Conservation (phyloP, 2,888 invertebrate genomes). For the Drosophila quinaria region DNA sequence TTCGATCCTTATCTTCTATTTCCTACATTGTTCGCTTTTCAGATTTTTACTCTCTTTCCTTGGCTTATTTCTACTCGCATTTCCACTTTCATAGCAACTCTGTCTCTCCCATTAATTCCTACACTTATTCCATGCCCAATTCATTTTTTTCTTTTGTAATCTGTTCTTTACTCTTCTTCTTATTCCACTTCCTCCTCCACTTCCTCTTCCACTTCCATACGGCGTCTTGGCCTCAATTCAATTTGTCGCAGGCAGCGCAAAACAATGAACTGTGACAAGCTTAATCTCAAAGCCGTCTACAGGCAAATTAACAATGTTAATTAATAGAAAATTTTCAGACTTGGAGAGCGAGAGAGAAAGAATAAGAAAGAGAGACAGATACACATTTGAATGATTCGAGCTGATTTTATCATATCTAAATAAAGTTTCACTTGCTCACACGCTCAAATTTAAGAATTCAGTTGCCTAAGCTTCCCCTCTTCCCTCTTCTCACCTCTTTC, state of each 20-base stretch:
- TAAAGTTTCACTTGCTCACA: conserved; percentile 71
- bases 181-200: not conserved
- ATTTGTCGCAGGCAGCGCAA: conserved; percentile 33
- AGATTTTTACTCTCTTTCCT: not conserved
- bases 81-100: not conserved
- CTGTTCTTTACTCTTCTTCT: not conserved
- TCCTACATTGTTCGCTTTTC: not conserved
- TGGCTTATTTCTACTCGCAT: too few species aligned
- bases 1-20: not conserved
- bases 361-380: not conserved
- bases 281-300: conserved; percentile 58
- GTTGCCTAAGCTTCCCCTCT: conserved; percentile 7
- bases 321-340: conserved; percentile 71
- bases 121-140: not conserved
- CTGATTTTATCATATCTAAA: conserved; percentile 71
- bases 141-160: not conserved
- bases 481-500: not conserved
- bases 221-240: conserved; percentile 45
- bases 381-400: conserved; percentile 23
- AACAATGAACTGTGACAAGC: conserved; percentile 51
- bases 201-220: conserved; percentile 19
- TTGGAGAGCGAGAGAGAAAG: conserved; percentile 5
- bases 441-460: conserved; percentile 61
- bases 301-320: conserved; percentile 76
- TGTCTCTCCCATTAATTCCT: not conserved